Evolutionary conservation across 1,140 invertebrate species (phyloP), one percentile per base, ranked within the genome.

Genomic region (Drosophila tani): DNA sequence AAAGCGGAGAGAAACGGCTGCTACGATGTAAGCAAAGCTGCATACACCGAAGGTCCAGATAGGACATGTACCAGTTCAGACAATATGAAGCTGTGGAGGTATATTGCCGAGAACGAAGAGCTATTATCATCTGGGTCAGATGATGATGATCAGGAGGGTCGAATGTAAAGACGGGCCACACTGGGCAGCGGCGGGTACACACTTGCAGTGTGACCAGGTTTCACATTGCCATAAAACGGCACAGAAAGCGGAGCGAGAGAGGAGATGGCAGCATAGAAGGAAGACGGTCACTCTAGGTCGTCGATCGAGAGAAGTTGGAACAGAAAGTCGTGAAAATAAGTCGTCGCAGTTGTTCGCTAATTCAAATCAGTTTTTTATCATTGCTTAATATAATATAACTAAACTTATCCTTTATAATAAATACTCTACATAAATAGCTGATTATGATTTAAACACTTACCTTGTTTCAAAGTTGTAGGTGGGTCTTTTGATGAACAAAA

Each of bases 401-500:
- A 21, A 21, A 21, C 21, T 21, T 21, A 21, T 21, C 21, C 21
- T 21, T 21, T 21, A 21, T 21, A 21, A 21, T 21, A 21, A 21
- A 21, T 21, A 21, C 21, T 21, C 21, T 21, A 21, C 21, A 27
- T 27, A 27, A 27, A 3, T 5, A 27, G 27, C 0, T 27, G 27
- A 27, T 5, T 27, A 27, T 0, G 27, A 15, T 62, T 17, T 29
- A 11, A 59, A 27, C 45, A 32, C 67, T 82, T 75, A 93, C 92
- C 91, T 95, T 38, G 95, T 95, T 87, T 97, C 96, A 82, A 96
- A 96, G 86, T 96, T 96, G 91, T 97, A 97, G 68, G 96, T 96
- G 3, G 97, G 97, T 82, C 97, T 94, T 75, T 96, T 95, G 95
- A 98, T 97, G 38, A 97, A 96, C 55, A 98, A 93, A 50, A 97